Evolutionary conservation across 2,113 vertebrate genomes (phyloP), one percentile per base, ranked within the genome.

Genomic region (Platichthys flesus): DNA sequence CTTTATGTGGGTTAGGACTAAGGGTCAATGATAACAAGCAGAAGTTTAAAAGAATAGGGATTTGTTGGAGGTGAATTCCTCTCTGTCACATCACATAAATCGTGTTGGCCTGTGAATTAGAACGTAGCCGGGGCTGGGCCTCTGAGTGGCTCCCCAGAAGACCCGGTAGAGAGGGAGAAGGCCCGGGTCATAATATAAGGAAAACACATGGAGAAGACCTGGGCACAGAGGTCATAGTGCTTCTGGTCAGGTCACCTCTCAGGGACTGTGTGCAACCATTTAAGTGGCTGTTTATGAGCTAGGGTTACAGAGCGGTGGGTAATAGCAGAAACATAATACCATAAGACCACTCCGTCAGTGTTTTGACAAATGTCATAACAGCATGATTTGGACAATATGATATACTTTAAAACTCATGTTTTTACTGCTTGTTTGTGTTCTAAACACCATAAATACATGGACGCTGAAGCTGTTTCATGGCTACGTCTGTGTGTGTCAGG

Each of bases 11-110:
- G 72, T 89, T 28, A 73, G 51, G 73, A 83, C 76, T 78, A 81
- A 81, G 83, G 87, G 90, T 94, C 93, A 91, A 49, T 82, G 91
- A 93, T 92, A 93, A 93, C 93, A 93, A 91, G 91, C 83, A 71
- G 54, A 51, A 31, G 55, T 90, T 91, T 88, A 45, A 91, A 93
- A 79, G 86, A 78, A 69, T 83, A 83, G 71, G 76, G 85, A 90
- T 92, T 92, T 84, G 89, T 88, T 88, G 81, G 82, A 88, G 78
- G 83, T 79, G 83, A 94, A 94, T 94, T 95, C 93, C 90, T 93
- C 82, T 90, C 91, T 93, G 92, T 92, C 92, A 93, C 86, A 87
- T 77, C 86, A 84, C 92, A 93, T 94, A 94, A 93, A 94, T 93
- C 54, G 71, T 54, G 60, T 74, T 62, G 88, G 82, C 79, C 90